Evolutionary conservation across 2,113 vertebrate genomes (phyloP), one percentile per base, ranked within the genome.

Genomic region (Myotis brandtii): DNA sequence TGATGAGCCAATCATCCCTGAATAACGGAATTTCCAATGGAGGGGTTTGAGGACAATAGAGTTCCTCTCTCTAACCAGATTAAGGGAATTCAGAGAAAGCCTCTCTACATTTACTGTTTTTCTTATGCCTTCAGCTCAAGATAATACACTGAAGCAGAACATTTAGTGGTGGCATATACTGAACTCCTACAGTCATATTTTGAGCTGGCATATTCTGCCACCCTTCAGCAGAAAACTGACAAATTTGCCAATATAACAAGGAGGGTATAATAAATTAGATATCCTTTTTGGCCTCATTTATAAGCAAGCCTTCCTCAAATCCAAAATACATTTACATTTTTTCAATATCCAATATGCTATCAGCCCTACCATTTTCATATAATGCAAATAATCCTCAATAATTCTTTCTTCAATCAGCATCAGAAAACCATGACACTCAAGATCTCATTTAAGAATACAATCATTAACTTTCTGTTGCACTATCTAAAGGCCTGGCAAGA

Each of bases 301-400:
- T 12, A 92, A 75, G 21, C 21, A 43, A 1, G 6, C 23, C 48
- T 93, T 86, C 11, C 62, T 92, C 20, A 52, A 67, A 40, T 40
- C 6, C 59, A 76, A 86, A 94, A 54, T 21, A 46, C 5, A 62
- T 81, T 80, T 80, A 89, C 27, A 54, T n/a, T 86, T 95, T 89
- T 92, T 83, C 32, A 92, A 50, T 85, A 84, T 81, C 25, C 59
- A 92, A 2, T 88, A n/a, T 67, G 8, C 21, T 83, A 34, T 77
- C 89, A 94, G 40, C 17, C 14, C 5, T 77, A 64, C 37, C 32
- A 77, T 70, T 27, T 92, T 72, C 50, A 40, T 17, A 83, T 80
- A 84, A 80, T 87, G 20, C 40, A 89, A 96, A 89, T 84, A 80
- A 82, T 88, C 94, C 70, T 77, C 34, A 85, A 46, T 69, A 84